These are phyloP conservation scores for Dendrocopos noguchii DNA, from an alignment of 2,113 vertebrate species.

Conservation along the genomic window DNA sequence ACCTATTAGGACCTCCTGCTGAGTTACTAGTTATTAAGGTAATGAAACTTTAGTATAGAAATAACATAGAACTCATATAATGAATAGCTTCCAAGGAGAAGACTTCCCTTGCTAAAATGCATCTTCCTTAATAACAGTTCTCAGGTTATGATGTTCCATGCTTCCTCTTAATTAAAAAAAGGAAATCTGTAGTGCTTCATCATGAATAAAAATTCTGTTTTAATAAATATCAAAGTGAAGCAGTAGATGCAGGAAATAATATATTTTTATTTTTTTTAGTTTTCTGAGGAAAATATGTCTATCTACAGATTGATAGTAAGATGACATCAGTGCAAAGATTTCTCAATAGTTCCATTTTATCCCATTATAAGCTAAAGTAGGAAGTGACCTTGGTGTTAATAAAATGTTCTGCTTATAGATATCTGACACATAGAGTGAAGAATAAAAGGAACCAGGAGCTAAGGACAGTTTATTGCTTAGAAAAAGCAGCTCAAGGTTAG, in stretches of 20 bases:
- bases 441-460: conserved; percentile 45
- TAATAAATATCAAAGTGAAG: conserved; percentile 17
- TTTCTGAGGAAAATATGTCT: neutral
- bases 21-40: conserved; percentile 76
- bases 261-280: neutral
- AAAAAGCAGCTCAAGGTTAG: conserved; percentile 49
- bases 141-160: neutral
- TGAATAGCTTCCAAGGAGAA: conserved; percentile 51
- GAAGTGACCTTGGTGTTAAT: conserved; percentile 32
- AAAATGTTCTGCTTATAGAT: conserved; percentile 18
- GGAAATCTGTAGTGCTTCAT: neutral
- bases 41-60: conserved; percentile 62
- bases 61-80: conserved; percentile 61
- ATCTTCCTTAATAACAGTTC: conserved; percentile 1
- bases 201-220: neutral
- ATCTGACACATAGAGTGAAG: neutral
- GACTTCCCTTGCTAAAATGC: neutral
- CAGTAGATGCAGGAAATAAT: neutral
- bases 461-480: neutral
- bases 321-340: neutral
- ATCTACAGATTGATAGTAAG: neutral
- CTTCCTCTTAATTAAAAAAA: neutral
- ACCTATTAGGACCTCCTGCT: conserved; percentile 60
- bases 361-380: neutral
- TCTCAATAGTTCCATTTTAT: neutral